Percentiles rank a stretch among this genome's conserved stretches.
These are phyloP conservation scores for Apodemia hepburni DNA, from an alignment of 2,888 invertebrate species.

Conservation along the genomic window DNA sequence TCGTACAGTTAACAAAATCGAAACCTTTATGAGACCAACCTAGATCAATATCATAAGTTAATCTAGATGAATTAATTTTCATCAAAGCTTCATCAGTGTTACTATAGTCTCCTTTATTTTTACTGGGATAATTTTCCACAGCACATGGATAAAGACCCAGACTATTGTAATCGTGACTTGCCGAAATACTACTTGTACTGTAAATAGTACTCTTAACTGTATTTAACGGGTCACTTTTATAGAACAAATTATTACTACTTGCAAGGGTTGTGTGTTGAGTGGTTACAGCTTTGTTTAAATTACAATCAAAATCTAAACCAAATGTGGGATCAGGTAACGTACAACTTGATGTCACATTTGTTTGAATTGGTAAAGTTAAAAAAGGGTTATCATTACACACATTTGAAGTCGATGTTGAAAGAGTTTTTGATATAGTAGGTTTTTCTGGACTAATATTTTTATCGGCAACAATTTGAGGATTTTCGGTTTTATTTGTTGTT, in stretches of 20 bases:
- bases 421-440: conserved; percentile 37
- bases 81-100: conserved; percentile 69
- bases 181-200: conserved; percentile 67
- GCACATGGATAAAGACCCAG: conserved; percentile 71
- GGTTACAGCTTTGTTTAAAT: conserved; percentile 51
- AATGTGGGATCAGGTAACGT: conserved; percentile 54
- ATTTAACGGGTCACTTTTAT: conserved; percentile 66
- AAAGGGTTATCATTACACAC: conserved; percentile 62
- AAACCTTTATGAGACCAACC: conserved; percentile 75
- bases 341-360: conserved; percentile 55
- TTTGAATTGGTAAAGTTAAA: conserved; percentile 59
- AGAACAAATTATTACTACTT: conserved; percentile 60
- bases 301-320: conserved; percentile 66
- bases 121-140: conserved; percentile 67
- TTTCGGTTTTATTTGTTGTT: conserved; percentile 38
- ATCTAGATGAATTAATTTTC: conserved; percentile 68
- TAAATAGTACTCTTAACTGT: conserved; percentile 65
- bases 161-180: conserved; percentile 67
- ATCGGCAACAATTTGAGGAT: conserved; percentile 36
- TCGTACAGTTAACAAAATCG: conserved; percentile 67
- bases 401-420: conserved; percentile 35
- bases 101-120: conserved; percentile 62
- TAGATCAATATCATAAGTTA: conserved; percentile 72
- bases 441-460: conserved; percentile 50
- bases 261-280: conserved; percentile 50